Base-by-base conservation (phyloP, 1,140 invertebrate genomes). In the Neoseiulus cucumeris region DNA sequence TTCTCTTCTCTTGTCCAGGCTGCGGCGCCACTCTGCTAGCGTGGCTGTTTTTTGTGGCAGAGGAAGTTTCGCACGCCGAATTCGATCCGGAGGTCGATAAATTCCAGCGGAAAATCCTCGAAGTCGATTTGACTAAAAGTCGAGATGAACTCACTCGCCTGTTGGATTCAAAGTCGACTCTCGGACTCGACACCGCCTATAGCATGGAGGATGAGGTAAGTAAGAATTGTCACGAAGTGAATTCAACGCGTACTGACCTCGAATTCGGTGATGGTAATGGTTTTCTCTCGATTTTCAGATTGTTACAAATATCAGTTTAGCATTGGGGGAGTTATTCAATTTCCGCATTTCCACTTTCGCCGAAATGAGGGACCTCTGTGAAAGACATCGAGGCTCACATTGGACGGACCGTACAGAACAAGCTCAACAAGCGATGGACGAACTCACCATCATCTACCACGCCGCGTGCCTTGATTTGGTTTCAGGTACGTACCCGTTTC, bases 301-400 rank as follows among this genome's bases (percentile, higher is more conserved):
- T 14, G 51, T 59, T 25, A 59, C 51, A 9, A 59, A 59, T 59
- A 59, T 59, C 22, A 59, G 51, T 59, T 25, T 59, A 33, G 51
- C 51, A 1, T 59, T 59, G 22, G 51, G 51, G 14, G 51, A 59
- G 22, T 20, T 59, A 2, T 59, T 59, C 22, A 59, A 59, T 20
- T 59, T 59, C 22, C 51, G 51, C 51, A 59, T 59, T 17, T 59
- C 51, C 12, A 59, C 51, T 12, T 59, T 59, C 51, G 51, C 51
- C 2, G 51, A 59, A 25, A 59, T 59, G 51, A 25, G 33, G 14
- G 51, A 59, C 2, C 51, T 59, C 4, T 25, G 25, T 20, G 14
- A 25, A 59, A 25, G 22, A 9, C 25, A 33, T 4, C 51, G 22
- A 18, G 14, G 17, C 33, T 17, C 51, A 14, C 51, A 59, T 14